Evolutionary conservation across 2,888 invertebrate species (phyloP).

Genomic region (Sinotaia quadrata): DNA sequence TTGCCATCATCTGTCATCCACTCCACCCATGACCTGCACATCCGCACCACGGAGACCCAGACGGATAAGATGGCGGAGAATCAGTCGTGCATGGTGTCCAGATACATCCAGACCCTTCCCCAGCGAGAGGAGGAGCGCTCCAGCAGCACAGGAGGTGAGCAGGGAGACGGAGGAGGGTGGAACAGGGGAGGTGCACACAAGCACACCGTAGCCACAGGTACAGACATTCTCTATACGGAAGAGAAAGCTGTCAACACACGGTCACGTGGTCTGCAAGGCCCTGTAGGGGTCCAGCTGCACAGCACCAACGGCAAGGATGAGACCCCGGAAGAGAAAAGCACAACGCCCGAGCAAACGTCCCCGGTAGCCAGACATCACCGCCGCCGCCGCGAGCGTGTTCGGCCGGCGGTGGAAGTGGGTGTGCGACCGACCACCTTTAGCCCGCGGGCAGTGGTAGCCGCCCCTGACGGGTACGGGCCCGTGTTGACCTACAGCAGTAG

Average conservation of each 20-base stretch:
- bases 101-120: conserved; percentile 29
- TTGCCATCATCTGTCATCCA: conserved; percentile 38
- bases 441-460: conserved; percentile 36
- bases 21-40: conserved; percentile 33
- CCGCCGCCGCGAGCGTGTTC: conserved; percentile 52
- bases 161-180: conserved; percentile 1
- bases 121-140: conserved; percentile 25
- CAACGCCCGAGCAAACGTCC: conserved; percentile 23
- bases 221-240: conserved; percentile 54
- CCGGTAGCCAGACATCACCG: conserved; percentile 36
- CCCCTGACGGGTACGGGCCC: conserved; percentile 40
- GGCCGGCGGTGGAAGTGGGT: conserved; percentile 57
- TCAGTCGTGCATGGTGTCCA: conserved; percentile 7
- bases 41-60: conserved; percentile 32
- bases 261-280: conserved; percentile 53
- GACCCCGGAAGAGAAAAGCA: conserved; percentile 31
- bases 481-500: conserved; percentile 62
- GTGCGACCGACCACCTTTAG: conserved; percentile 52
- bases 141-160: not conserved
- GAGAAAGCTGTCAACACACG: conserved; percentile 68
- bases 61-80: conserved; percentile 20
- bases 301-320: conserved; percentile 41
- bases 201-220: conserved; percentile 54
- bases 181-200: conserved; percentile 5
- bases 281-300: conserved; percentile 40